Conservation (phyloP, 2,113 vertebrate genomes). For the Eurystomus gularis region DNA sequence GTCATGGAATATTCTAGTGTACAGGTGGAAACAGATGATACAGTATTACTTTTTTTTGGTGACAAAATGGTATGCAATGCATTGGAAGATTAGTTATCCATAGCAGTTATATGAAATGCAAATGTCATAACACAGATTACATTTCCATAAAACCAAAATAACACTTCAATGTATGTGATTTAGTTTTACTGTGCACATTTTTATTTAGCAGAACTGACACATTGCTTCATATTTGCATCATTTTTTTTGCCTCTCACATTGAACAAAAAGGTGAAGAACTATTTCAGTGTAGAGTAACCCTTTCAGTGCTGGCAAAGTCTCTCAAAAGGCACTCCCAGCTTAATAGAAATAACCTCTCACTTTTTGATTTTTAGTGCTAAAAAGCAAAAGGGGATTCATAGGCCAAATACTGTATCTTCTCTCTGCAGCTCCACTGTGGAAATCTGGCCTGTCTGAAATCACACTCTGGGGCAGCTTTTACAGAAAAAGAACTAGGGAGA, state of each 20-base stretch:
- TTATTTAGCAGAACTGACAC: constrained; percentile 69
- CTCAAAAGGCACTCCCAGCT: background rate
- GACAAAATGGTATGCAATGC: constrained; percentile 64
- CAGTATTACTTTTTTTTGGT: constrained; percentile 48
- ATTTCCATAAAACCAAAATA: constrained; percentile 74
- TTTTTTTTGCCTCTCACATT: constrained; percentile 42
- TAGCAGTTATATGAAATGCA: constrained; percentile 73
- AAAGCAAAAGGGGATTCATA: background rate
- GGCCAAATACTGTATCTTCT: background rate
- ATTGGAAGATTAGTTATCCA: constrained; percentile 66
- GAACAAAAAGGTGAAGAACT: constrained; percentile 59
- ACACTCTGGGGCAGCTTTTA: background rate
- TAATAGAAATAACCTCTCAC: background rate
- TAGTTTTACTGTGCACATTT: constrained; percentile 68
- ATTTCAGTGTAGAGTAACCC: constrained; percentile 26
- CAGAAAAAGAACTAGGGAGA: background rate
- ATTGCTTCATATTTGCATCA: constrained; percentile 61
- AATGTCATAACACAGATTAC: constrained; percentile 73
- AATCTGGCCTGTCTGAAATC: background rate
- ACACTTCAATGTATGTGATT: constrained; percentile 72
- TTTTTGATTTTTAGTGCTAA: background rate
- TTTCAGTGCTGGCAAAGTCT: background rate
- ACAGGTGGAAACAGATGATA: constrained; percentile 69
- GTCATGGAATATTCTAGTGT: constrained; percentile 60
- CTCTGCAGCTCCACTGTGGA: background rate